Conservation (phyloP, 2,113 vertebrate genomes). For the Centrocercus urophasianus region DNA sequence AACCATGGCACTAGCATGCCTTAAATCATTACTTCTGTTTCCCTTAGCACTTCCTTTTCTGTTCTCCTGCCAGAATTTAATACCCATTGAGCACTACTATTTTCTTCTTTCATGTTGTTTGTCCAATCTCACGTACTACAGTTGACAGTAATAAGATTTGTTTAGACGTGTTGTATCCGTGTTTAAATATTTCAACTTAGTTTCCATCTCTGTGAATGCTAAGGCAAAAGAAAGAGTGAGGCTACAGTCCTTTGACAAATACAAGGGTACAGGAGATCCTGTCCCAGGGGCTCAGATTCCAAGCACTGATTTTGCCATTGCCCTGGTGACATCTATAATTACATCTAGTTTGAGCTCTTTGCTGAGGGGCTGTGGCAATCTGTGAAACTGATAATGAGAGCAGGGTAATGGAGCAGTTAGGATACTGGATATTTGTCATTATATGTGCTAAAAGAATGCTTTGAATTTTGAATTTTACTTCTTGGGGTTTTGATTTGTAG, state of each 20-base stretch:
- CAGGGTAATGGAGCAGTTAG: neutral
- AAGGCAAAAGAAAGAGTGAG: fast-evolving
- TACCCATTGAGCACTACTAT: neutral
- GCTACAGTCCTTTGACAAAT: neutral
- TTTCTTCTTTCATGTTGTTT: neutral
- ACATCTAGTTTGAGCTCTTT: neutral
- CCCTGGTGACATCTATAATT: neutral
- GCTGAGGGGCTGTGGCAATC: neutral
- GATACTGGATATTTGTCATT: neutral
- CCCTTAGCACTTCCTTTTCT: neutral
- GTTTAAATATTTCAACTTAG: neutral
- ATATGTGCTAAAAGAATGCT: neutral
- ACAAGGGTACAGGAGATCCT: neutral
- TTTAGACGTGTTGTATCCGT: neutral
- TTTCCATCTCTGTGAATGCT: neutral
- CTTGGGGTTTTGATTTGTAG: neutral
- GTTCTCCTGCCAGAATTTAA: neutral
- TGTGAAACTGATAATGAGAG: neutral
- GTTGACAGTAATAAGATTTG: neutral
- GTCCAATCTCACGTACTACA: neutral
- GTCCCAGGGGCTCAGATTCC: neutral
- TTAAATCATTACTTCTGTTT: neutral
- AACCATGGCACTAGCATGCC: neutral
- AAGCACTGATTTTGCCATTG: neutral
- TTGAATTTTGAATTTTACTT: neutral